Evolutionary conservation across 2,113 vertebrate genomes (phyloP), one percentile per base, ranked within the genome.

Genomic region (Antechinus flavipes): DNA sequence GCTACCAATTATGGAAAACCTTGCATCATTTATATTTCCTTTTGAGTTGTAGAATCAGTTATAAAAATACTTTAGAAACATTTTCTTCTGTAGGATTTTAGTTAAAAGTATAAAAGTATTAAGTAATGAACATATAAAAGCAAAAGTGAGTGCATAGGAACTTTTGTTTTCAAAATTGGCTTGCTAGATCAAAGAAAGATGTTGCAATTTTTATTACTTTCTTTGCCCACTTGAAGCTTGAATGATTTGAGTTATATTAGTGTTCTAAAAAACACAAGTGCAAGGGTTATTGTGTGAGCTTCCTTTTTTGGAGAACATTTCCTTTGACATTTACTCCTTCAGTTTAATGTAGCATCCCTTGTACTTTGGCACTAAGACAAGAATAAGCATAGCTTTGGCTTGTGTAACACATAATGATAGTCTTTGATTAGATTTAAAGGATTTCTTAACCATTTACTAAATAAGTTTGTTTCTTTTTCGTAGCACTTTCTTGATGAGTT

Each of bases 371-470:
- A 97, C 94, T 94, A 91, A 30, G n/a, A 93, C 50, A 95, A 26
- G 54, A n/a, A 42, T 94, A 91, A 53, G 95, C 95, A 96, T 93
- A 96, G 91, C 95, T 89, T 92, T 92, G n/a, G 58, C 94, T 97
- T 96, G 91, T 96, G 50, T 97, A 93, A 53, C 52, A 92, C 95
- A 90, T 50, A 92, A 35, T 95, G 76, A 53, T 96, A 96, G 96
- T 94, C 91, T 97, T 93, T 96, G 53, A 97, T 89, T 93, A 27
- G n/a, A 93, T 97, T 95, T 30, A 97, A 95, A 53, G 95, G 50
- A 90, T 93, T 97, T 84, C 90, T 95, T 97, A 84, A 97, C n/a
- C 54, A 93, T 96, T 97, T 96, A 97, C 92, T 95, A 58, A 94
- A 92, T 97, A 94, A 27, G 42, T 93, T 94, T 89, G 96, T 96